Base-by-base conservation (phyloP, 1,140 invertebrate genomes). In the Drosophila sturtevanti region DNA sequence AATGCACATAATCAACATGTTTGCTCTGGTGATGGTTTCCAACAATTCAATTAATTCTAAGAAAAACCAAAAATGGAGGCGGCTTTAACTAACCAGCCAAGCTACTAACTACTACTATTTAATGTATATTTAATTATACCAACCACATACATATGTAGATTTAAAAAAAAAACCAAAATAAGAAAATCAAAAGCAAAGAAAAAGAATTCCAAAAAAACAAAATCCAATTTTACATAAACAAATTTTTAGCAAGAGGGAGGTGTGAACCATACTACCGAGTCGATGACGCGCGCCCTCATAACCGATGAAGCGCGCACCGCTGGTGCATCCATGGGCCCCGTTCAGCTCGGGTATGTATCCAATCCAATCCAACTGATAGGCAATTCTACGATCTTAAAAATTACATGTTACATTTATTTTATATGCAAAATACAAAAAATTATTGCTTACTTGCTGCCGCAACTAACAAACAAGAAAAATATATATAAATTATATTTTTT, bases 271-370 rank as follows among this genome's bases (percentile, higher is more conserved):
- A 97, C 96, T 92, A 95, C 95, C 92, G 96, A 97, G 93, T 97
- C 96, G 93, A 97, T 97, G 96, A 97, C 96, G 92, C 95, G 96
- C 92, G 96, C 96, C 93, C 95, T 97, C 93, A 97, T 97, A 93
- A 96, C 95, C 93, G 96, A 97, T 93, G 96, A 97, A 94, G 95
- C 95, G 93, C 95, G 96, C 93, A 95, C 94, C 91, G 94, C 94
- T 91, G 94, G 95, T 93, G 96, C 96, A 94, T 94, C 94, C 90
- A 94, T 95, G 93, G 96, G 96, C 93, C 96, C 96, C 93, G 96
- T 97, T 92, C 96, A 97, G 93, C 94, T 98, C 93, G 97, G 97
- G 96, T 97, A 97, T 94, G 96, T 97, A 96, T 93, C 66, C 56
- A 38, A 24, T 31, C n/a, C n/a, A n/a, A n/a, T n/a, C n/a, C 48